Conservation (phyloP, 2,888 invertebrate genomes). For the Lepidocyrtoides sp. region DNA sequence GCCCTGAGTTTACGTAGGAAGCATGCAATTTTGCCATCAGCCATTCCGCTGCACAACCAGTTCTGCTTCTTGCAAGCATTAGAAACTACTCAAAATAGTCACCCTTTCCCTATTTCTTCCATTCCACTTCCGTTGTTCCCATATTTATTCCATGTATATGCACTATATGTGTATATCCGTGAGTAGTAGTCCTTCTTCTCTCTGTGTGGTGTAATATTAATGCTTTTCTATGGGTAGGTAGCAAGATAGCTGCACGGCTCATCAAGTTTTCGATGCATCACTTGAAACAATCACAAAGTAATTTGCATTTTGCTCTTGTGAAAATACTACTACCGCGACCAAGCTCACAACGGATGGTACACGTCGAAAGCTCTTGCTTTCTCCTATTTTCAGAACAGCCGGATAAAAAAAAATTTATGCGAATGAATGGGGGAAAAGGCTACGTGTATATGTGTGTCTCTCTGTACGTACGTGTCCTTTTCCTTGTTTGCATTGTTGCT, state of each 20-base stretch:
- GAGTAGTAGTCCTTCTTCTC: slow-evolving; percentile 4
- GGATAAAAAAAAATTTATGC: slow-evolving; percentile 39
- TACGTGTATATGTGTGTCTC: background rate
- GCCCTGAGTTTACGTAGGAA: slow-evolving; percentile 7
- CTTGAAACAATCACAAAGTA: slow-evolving; percentile 71
- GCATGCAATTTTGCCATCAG: slow-evolving; percentile 27
- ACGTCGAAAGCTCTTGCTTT: background rate
- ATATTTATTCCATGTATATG: too few relatives aligned
- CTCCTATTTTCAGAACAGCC: slow-evolving; percentile 25
- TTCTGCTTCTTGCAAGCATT: background rate
- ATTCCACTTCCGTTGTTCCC: background rate
- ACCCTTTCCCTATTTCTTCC: too few relatives aligned
- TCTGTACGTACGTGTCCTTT: background rate
- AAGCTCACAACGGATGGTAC: slow-evolving; percentile 1
- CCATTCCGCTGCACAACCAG: background rate
- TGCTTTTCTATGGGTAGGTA: slow-evolving; percentile 29
- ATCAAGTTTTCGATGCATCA: slow-evolving; percentile 71
- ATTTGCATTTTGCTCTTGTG: slow-evolving; percentile 66
- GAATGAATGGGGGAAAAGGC: background rate
- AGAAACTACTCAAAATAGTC: too few relatives aligned
- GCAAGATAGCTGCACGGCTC: slow-evolving; percentile 57
- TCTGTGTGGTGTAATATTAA: slow-evolving; percentile 20
- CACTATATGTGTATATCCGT: too few relatives aligned
- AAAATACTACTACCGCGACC: slow-evolving; percentile 12
- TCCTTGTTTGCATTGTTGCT: slow-evolving; percentile 9